Conservation (phyloP, 2,888 invertebrate species). For the Gerris lacustris region DNA sequence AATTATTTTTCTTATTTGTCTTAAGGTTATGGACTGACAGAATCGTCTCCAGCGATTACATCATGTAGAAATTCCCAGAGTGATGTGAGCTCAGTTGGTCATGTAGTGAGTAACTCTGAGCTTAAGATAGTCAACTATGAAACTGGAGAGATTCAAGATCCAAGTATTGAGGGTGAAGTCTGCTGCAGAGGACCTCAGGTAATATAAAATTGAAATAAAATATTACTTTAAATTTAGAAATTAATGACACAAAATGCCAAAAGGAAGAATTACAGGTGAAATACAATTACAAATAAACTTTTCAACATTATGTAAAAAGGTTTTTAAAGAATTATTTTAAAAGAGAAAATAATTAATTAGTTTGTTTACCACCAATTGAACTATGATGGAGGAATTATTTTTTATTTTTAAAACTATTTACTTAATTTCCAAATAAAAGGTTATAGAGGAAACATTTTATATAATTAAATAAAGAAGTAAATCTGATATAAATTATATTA, state of each 20-base stretch:
- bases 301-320: too few species aligned
- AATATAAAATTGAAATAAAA: constrained; percentile 23
- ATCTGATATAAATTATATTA: background rate
- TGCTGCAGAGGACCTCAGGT: constrained; percentile 62
- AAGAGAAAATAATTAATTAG: too few species aligned
- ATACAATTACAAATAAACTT: too few species aligned
- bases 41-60: constrained; percentile 49
- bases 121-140: constrained; percentile 50
- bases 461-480: background rate
- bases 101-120: constrained; percentile 53
- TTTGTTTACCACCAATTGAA: too few species aligned
- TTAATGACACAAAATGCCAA: too few species aligned
- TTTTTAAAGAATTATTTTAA: too few species aligned
- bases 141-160: constrained; percentile 46
- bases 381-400: too few species aligned
- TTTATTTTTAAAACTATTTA: too few species aligned
- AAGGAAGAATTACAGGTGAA: too few species aligned
- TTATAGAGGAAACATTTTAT: too few species aligned
- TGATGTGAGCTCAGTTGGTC: constrained; percentile 39
- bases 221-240: too few species aligned
- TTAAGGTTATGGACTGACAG: constrained; percentile 45
- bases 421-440: too few species aligned
- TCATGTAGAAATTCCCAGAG: constrained; percentile 45
- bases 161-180: constrained; percentile 58
- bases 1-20: constrained; percentile 3